Percentiles rank a stretch among this genome's conserved stretches.
These are phyloP conservation scores for rabbit (Oryctolagus cuniculus) DNA, from an alignment of 2,113 vertebrate genomes.

Conservation along the genomic window mOryCun1.1 NC_091432.1:47709001-47709500, in stretches of 20 bases:
- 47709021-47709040: constrained; percentile 88
- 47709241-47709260: neutral
- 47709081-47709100: constrained; percentile 47
- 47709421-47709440: constrained; percentile 88
- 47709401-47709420: neutral
- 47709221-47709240: neutral
- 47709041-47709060: constrained; percentile 82
- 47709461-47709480: constrained; percentile 79
- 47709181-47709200: neutral
- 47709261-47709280: too few relatives aligned
- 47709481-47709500: constrained; percentile 95
- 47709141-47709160: neutral
- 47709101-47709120: neutral
- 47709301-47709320: neutral
- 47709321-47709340: neutral
- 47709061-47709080: neutral
- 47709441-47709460: constrained; percentile 84
- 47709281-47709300: neutral
- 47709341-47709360: neutral
- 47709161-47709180: neutral
- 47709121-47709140: neutral
- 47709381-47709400: neutral
- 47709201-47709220: neutral
- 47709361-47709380: neutral
- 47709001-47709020: constrained; percentile 89